A percentile compares a stretch with the other conserved stretches of the same genome.
Conservation (phyloP, 2,113 vertebrate species). For the Haemorhous mexicanus region DNA sequence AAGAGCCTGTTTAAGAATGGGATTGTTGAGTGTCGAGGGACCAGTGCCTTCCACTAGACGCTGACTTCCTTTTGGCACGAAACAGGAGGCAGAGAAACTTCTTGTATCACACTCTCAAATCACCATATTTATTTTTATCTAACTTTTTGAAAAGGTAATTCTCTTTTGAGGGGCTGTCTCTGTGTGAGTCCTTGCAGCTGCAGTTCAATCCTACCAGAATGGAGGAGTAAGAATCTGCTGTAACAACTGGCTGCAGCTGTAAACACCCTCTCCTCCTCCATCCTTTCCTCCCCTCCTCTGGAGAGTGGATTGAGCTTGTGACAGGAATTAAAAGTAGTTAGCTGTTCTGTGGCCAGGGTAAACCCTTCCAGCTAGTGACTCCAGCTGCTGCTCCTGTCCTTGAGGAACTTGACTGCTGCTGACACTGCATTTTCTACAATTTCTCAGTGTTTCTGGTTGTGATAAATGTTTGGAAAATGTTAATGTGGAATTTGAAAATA, state of each 20-base stretch:
- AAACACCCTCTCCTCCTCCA: neutral
- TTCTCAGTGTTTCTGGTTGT: neutral
- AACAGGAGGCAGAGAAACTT: neutral
- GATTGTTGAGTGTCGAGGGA: neutral
- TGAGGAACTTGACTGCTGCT: neutral
- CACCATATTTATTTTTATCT: neutral
- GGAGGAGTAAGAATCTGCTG: neutral
- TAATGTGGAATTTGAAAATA: neutral
- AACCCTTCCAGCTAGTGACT: neutral
- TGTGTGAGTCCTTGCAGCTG: neutral
- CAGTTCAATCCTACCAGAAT: neutral
- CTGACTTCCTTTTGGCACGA: neutral
- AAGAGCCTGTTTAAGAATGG: neutral
- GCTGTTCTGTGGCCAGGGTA: neutral
- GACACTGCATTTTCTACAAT: neutral
- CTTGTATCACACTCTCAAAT: neutral
- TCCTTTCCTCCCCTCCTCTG: neutral
- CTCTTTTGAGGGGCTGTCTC: neutral
- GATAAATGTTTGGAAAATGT: neutral
- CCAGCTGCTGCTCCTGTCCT: neutral
- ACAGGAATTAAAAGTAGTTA: neutral
- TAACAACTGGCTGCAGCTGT: constrained; percentile 7
- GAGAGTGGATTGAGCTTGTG: neutral
- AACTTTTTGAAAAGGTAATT: neutral
- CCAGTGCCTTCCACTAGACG: neutral